Evolutionary conservation across 2,797 vertebrate genomes (phyloP), one percentile per base, ranked within the genome.

Genomic region (Triplophysa bombifrons): DNA sequence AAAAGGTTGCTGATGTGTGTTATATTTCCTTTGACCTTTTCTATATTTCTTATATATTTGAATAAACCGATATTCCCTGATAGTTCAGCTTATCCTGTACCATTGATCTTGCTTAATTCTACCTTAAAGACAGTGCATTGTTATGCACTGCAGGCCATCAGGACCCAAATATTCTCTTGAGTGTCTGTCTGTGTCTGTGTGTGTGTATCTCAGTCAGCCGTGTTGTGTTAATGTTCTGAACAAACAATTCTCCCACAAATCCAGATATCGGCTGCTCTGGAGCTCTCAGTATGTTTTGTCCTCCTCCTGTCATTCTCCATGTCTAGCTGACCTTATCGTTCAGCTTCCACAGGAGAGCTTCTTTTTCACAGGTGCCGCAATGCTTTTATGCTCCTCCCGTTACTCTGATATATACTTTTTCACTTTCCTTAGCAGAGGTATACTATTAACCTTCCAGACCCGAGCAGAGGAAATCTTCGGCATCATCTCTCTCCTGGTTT

Each of bases 231-330:
- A 48, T 67, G 34, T 17, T 58, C 65, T 20, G 53, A 46, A 68
- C 55, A 70, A 44, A 60, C 44, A 50, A 64, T 64, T 64, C 56
- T 78, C 27, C 67, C 67, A 61, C 46, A 71, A 58, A 78, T 63
- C 16, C 30, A 53, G 30, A 19, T 17, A 80, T 60, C 66, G 34
- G 0, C 16, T 72, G 66, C 72, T 67, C 27, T 34, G 13, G 44
- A 51, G 73, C 25, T 44, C 71, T 14, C n/a, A 72, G 50, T 58
- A 64, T 76, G 44, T 76, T 50, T 77, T 65, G 46, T 48, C 48
- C 67, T 65, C 30, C 41, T 60, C 53, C 65, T 71, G 41, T 65
- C 22, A 30, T n/a, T 74, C 69, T 71, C 38, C 44, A 50, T 68
- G 51, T 68, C 76, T 80, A 17, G 50, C 63, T 72, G 64, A 64